Conservation (phyloP, 2,797 vertebrate species). For the Columba guinea region DNA sequence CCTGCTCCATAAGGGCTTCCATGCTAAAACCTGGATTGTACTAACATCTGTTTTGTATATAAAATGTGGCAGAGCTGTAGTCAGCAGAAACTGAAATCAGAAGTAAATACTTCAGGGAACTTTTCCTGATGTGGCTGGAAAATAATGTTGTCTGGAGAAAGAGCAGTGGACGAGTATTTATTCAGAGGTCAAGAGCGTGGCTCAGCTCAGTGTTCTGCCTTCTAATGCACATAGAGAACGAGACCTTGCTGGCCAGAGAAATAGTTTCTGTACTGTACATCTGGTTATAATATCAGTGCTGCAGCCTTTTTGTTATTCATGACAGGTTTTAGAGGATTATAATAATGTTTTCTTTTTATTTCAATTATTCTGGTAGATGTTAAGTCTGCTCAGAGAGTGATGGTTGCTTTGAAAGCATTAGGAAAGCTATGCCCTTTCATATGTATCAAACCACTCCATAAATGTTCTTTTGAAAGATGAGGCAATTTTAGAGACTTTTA, state of each 20-base stretch:
- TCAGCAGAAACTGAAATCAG: constrained; percentile 35
- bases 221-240: neutral
- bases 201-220: neutral
- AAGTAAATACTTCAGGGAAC: constrained; percentile 34
- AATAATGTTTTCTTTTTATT: neutral
- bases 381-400: neutral
- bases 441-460: neutral
- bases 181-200: neutral
- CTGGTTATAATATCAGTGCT: neutral
- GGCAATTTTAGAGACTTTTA: neutral
- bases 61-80: constrained; percentile 7
- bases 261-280: neutral
- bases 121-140: constrained; percentile 51
- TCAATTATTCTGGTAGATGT: neutral
- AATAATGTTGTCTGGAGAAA: constrained; percentile 38
- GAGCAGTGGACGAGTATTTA: neutral
- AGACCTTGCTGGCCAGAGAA: neutral
- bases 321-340: neutral
- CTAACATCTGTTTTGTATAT: constrained; percentile 61
- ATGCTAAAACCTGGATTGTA: neutral
- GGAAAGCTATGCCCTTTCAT: constrained; percentile 1
- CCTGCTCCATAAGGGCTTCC: neutral
- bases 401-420: neutral
- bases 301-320: neutral
- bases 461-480: constrained; percentile 9